Evolutionary conservation across 1,140 invertebrate species (phyloP), one percentile per base, ranked within the genome.

Genomic region (Oreohelix idahoensis): DNA sequence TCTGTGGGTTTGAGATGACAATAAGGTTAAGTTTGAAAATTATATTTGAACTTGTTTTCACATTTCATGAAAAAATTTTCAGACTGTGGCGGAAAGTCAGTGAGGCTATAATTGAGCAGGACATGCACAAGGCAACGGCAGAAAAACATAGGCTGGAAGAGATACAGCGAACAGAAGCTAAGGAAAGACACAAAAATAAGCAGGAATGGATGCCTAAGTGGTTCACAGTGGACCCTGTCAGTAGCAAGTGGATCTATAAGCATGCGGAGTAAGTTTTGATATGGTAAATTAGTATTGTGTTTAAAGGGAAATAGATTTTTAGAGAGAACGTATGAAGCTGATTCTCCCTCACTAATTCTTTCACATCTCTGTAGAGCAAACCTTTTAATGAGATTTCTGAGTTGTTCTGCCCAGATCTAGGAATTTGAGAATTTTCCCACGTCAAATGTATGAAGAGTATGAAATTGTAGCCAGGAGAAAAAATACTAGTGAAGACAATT

Each of bases 91-190:
- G 94, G n/a, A 95, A 95, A 81, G 97, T 98, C 0, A 96, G 96
- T 0, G 94, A 95, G 71, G 97, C 97, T 0, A 97, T 98, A 83
- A 90, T 93, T 11, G 93, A 94, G 39, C 95, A 97, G 85, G 96
- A 98, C 93, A 96, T 96, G 93, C 93, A 89, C 49, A 95, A 95
- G 26, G 97, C 97, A 0, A 98, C 97, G 2, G 95, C 97, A 75
- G 96, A 97, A 87, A 98, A 98, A 93, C 97, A 96, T 4, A 92
- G 95, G 71, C 93, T 98, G 69, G 97, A 98, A 88, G 96, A 98
- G 90, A 95, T 94, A 13, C 97, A 98, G 91, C 94, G 97, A 35
- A 93, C 94, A 66, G 94, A 94, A 1, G 95, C 95, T 0, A 94
- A 95, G 88, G 95, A 96, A 76, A 93, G 96, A 11, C 94, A 95